These are phyloP conservation scores for Takifugu bimaculatus DNA, from an alignment of 2,113 vertebrate genomes.

Conservation along the genomic window DNA sequence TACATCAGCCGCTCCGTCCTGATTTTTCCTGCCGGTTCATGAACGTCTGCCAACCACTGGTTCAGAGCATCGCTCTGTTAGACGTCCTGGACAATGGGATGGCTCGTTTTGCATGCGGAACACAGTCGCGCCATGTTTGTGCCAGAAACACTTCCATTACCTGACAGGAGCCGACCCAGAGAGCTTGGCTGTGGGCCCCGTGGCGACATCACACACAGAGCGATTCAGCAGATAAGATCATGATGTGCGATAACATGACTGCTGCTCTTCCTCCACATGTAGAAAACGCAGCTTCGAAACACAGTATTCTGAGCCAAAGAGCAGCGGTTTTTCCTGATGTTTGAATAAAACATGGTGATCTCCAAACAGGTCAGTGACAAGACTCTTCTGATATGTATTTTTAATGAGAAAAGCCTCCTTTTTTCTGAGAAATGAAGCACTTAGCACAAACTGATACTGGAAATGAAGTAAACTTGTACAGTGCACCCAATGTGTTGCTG, in stretches of 20 bases:
- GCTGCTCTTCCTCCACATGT: slow-evolving; percentile 1
- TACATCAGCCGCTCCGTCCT: slow-evolving; percentile 33
- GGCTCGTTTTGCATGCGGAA: slow-evolving; percentile 42
- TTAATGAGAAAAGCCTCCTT: no score
- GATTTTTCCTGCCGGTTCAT: slow-evolving; percentile 35
- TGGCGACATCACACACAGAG: slow-evolving; percentile 37
- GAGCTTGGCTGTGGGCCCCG: slow-evolving; percentile 30
- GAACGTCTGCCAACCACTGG: slow-evolving; percentile 36
- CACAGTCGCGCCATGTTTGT: slow-evolving; percentile 45
- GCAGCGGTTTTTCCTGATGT: no score
- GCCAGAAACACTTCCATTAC: slow-evolving; percentile 48
- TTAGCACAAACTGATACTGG: no score
- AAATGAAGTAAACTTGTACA: no score
- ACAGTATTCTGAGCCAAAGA: no score
- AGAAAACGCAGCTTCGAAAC: no score
- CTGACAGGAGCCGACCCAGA: slow-evolving; percentile 42
- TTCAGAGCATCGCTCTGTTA: slow-evolving; percentile 15
- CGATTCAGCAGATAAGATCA: slow-evolving; percentile 35
- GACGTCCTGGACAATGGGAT: slow-evolving; percentile 29
- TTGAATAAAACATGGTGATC: no score
- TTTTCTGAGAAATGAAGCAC: no score
- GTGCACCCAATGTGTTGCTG: no score
- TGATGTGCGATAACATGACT: slow-evolving; percentile 37
- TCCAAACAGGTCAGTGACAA: no score
- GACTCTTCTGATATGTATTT: no score